A percentile compares a stretch with the other conserved stretches of the same genome.
These are phyloP conservation scores for Urocyon cinereoargenteus DNA, from an alignment of 2,797 vertebrate species.

Conservation along the genomic window DNA sequence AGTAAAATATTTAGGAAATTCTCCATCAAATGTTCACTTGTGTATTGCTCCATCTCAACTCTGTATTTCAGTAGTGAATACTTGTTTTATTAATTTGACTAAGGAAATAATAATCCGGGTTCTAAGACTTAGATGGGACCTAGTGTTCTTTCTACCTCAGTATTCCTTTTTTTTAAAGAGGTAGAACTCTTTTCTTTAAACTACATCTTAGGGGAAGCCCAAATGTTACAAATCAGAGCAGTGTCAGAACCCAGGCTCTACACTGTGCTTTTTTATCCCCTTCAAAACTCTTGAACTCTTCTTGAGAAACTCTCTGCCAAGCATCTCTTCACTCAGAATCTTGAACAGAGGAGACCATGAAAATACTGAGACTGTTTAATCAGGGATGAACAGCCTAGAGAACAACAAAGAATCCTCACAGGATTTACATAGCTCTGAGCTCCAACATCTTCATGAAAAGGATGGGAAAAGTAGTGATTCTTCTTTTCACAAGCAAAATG, in stretches of 20 bases:
- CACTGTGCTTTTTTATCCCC: background rate
- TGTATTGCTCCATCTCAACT: background rate
- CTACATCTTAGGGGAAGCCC: background rate
- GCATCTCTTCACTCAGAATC: background rate
- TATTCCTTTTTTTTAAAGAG: background rate
- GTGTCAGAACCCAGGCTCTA: background rate
- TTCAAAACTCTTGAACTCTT: background rate
- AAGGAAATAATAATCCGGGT: background rate
- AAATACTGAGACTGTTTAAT: background rate
- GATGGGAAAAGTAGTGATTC: background rate
- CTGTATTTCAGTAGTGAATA: background rate
- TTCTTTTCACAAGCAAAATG: background rate
- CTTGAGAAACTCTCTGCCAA: background rate
- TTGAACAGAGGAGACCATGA: background rate
- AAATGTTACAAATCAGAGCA: conserved; percentile 29
- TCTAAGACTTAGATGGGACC: background rate
- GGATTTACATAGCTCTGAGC: background rate
- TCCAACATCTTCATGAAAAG: background rate
- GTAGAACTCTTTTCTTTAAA: background rate
- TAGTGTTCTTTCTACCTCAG: background rate
- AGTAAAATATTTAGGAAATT: background rate
- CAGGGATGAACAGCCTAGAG: background rate
- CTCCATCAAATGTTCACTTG: background rate
- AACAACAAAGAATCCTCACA: background rate
- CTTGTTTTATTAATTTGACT: conserved; percentile 4